phyloP scores from a whole-genome alignment of 2,888 invertebrate species.

The Teinopalpus imperialis region DNA sequence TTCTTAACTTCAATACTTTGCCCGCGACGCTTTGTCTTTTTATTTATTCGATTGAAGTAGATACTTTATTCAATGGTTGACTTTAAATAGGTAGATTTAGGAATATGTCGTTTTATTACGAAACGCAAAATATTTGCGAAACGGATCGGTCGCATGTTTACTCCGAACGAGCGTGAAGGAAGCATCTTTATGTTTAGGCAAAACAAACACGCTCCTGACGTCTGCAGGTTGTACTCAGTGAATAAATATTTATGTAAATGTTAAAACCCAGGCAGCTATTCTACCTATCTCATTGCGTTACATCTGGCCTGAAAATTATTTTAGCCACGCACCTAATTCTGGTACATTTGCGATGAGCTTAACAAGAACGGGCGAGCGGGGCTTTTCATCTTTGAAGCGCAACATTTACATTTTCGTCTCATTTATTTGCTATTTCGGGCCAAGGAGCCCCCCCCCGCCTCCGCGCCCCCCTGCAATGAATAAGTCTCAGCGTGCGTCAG shows the following conservation, averaged over 20 bases:
- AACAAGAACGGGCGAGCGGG: slow-evolving; percentile 74
- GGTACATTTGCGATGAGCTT: slow-evolving; percentile 80
- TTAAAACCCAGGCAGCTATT: no score
- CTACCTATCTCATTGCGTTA: slow-evolving; percentile 42
- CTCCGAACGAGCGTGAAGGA: slow-evolving; percentile 2
- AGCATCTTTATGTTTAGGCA: slow-evolving; percentile 18
- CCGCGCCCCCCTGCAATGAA: slow-evolving; percentile 68
- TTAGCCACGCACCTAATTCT: slow-evolving; percentile 75
- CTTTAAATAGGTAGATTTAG: slow-evolving; percentile 20
- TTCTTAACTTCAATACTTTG: no score
- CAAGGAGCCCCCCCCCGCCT: slow-evolving; percentile 51
- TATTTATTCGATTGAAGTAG: no score
- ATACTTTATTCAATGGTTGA: slow-evolving; percentile 17
- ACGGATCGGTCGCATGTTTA: slow-evolving; percentile 16
- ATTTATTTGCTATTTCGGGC: slow-evolving; percentile 82
- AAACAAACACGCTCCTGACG: slow-evolving; percentile 23
- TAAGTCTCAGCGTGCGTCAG: slow-evolving; percentile 77
- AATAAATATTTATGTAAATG: slow-evolving; percentile 31
- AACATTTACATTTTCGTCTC: slow-evolving; percentile 83
- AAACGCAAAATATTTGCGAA: slow-evolving; percentile 14
- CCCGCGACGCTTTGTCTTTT: no score
- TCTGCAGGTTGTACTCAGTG: slow-evolving; percentile 19
- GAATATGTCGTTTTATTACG: slow-evolving; percentile 12
- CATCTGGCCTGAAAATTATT: slow-evolving; percentile 77
- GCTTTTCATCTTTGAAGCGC: slow-evolving; percentile 81